Base-by-base conservation (phyloP, 2,888 invertebrate genomes). In the Criorhina ranunculi region DNA sequence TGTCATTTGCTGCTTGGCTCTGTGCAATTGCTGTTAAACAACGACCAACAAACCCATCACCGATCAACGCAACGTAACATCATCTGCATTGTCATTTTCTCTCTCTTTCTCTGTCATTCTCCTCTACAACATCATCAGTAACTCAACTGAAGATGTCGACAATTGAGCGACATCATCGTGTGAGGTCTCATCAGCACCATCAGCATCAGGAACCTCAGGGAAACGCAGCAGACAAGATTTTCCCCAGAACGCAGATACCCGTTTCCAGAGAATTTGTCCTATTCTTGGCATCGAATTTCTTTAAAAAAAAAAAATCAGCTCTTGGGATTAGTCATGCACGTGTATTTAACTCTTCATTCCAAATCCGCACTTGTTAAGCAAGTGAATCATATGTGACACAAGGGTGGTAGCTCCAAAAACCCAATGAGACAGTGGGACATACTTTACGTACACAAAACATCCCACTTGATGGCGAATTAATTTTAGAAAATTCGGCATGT, bases 81-180 rank as follows among this genome's bases (percentile, higher is more conserved):
- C 73, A 73, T 73, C 42, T 46, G 69, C 69, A 53, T 53, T 62
- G 42, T 60, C 60, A 44, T 44, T 29, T 29, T 11, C 9, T 31
- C 11, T 37, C 35, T 15, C 37, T 37, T 2, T 40, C 44, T n/a
- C 46, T 33, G 1, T 24, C 24, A 4, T 11, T 49, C n/a, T 17
- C 40, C 35, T 44, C 55, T 19, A 55, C 66, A 66, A 64, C 80
- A 57, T 66, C 72, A 40, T 24, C 19, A 31, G 33, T n/a, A n/a
- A 44, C 19, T 42, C 51, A 78, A 40, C 70, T 53, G 40, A 55
- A 69, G 66, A 40, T 80, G 85, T 85, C 76, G 85, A 80, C 85
- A 85, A 66, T 80, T 85, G 80, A 85, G 60, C 80, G 80, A 80
- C 80, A 85, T 80, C 85, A 70, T 66, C 85, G 75, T 85, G 85